Evolutionary conservation across 2,113 vertebrate species (phyloP), one percentile per base, ranked within the genome.

Genomic region (Corynorhinus townsendii): DNA sequence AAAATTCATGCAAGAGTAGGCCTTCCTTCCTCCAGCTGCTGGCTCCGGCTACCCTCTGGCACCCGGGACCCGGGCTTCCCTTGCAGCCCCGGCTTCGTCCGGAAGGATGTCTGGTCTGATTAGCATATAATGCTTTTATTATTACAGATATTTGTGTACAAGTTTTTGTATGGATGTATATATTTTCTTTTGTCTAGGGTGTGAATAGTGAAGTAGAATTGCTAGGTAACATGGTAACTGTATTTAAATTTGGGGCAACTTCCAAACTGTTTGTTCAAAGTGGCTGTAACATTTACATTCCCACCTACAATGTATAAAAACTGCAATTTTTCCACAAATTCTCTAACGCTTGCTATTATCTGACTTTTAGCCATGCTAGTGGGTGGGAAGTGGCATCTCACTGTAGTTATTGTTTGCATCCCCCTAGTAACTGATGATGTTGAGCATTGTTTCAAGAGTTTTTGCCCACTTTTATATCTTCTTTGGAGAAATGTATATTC

Each of bases 121-220:
- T 59, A 26, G 56, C 56, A 26, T 59, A 59, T 59, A 26, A 26
- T 59, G 56, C 24, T 59, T 59, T 59, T 59, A 26, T 59, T 59
- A 59, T 59, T 11, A 26, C 28, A 59, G 56, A 52, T 28, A 69
- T 28, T 59, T n/a, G 54, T 43, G 16, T 43, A 59, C 17, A 88
- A n/a, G n/a, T 49, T 83, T 54, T 75, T 88, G 4, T 19, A 7
- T 73, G 11, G 2, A 40, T 26, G 10, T 59, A 59, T 77, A 8
- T 90, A 28, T 73, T 89, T 91, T 76, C 17, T 33, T 28, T 90
- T 72, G n/a, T 52, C 82, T 64, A 72, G 20, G 69, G 15, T 35
- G 28, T n/a, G n/a, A 72, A 52, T 26, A 3, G 49, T 72, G 24
- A 11, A 47, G 24, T 56, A 30, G 52, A 64, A 85, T 72, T 64